Conservation (phyloP, 2,888 invertebrate species). For the Ellobium chinense region DNA sequence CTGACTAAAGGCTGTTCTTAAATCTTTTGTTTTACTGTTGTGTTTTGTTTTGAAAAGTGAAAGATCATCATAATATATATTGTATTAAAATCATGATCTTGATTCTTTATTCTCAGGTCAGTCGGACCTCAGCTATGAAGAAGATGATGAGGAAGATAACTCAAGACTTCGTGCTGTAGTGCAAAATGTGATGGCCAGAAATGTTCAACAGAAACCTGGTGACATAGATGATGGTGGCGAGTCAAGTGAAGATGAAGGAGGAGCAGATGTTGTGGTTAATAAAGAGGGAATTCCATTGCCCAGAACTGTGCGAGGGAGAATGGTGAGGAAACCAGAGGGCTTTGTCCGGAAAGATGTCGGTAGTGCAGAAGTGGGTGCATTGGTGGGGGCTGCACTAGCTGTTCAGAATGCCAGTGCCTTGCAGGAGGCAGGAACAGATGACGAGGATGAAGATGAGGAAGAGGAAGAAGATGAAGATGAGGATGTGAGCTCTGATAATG, state of each 20-base stretch:
- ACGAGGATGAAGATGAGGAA: conserved; percentile 46
- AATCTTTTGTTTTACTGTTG: too few relatives aligned
- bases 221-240: conserved; percentile 58
- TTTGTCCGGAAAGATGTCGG: conserved; percentile 32
- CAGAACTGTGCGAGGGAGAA: conserved; percentile 18
- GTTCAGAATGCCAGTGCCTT: conserved; percentile 2
- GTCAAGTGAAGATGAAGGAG: conserved; percentile 57
- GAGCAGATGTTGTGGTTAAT: conserved; percentile 49
- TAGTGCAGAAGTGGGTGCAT: conserved; percentile 46
- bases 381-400: conserved; percentile 25
- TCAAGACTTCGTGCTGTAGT: conserved; percentile 37
- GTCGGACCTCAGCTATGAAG: conserved; percentile 45
- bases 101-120: conserved; percentile 43
- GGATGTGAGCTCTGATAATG: conserved; percentile 47
- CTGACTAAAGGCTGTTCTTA: too few relatives aligned
- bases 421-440: conserved; percentile 34
- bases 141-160: conserved; percentile 46
- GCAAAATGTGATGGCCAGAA: conserved; percentile 42
- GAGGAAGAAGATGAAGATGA: conserved; percentile 48
- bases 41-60: too few relatives aligned
- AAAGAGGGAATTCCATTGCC: conserved; percentile 48
- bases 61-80: too few relatives aligned
- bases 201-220: conserved; percentile 14
- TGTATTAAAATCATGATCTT: too few relatives aligned
- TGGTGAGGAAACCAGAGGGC: conserved; percentile 8